Evolutionary conservation across 1,140 invertebrate genomes (phyloP).

Genomic region (Philaenus spumarius): DNA sequence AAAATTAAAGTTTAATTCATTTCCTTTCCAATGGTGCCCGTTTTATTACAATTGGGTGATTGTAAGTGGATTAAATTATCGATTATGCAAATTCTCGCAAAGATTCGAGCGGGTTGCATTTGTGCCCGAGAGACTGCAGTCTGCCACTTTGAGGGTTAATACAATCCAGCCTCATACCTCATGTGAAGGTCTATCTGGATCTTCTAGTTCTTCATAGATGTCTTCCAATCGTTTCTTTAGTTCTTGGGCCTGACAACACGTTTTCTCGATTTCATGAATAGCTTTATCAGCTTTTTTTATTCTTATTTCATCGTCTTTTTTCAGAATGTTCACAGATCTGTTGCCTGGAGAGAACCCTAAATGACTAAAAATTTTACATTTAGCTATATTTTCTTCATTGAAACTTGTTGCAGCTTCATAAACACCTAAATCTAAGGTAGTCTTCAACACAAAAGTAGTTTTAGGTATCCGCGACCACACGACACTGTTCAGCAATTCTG

Average conservation of each 20-base stretch:
- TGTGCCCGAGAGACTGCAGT: too few species aligned
- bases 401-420: slow-evolving; percentile 2
- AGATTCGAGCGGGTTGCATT: too few species aligned
- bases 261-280: neutral
- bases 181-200: neutral
- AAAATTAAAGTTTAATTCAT: too few species aligned
- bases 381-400: slow-evolving; percentile 5
- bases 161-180: neutral
- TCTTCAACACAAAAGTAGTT: slow-evolving; percentile 23
- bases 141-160: too few species aligned
- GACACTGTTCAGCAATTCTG: slow-evolving; percentile 25
- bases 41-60: too few species aligned
- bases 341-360: neutral
- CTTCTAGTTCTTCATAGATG: neutral
- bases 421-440: slow-evolving; percentile 24
- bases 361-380: neutral
- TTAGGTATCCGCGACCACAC: slow-evolving; percentile 29
- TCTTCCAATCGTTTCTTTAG: neutral
- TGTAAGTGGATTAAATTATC: too few species aligned
- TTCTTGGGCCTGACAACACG: neutral
- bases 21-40: too few species aligned
- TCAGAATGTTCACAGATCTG: neutral
- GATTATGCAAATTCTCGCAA: too few species aligned
- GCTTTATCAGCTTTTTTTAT: neutral
- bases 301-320: neutral